phyloP scores from a whole-genome alignment of 2,888 invertebrate species.

The Stegophylla sp. region DNA sequence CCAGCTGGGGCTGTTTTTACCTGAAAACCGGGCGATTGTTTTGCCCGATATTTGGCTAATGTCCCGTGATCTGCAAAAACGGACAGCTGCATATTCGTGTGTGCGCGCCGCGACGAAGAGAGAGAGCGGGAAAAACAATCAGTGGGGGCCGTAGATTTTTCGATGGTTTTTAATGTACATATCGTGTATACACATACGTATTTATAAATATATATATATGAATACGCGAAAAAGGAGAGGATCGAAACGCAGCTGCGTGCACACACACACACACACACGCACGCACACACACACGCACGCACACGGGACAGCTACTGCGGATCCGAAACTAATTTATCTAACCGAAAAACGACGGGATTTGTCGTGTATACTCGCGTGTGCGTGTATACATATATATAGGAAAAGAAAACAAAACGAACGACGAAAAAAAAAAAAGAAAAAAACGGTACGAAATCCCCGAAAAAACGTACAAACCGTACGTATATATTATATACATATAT shows the following conservation, averaged over 20 bases:
- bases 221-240: slow-evolving; percentile 18
- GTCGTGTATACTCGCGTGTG: neutral
- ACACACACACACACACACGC: neutral
- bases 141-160: slow-evolving; percentile 49
- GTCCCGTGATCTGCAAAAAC: slow-evolving; percentile 58
- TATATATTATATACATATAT: too few species aligned
- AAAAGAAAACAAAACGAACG: neutral
- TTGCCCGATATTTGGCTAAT: slow-evolving; percentile 59
- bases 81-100: slow-evolving; percentile 41
- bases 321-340: slow-evolving; percentile 59
- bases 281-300: neutral
- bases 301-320: slow-evolving; percentile 19
- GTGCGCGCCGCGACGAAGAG: neutral
- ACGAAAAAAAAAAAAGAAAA: neutral
- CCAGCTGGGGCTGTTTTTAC: slow-evolving; percentile 57
- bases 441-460: neutral
- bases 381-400: too few species aligned
- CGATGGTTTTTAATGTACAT: slow-evolving; percentile 39
- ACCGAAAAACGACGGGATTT: slow-evolving; percentile 53
- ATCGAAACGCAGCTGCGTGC: slow-evolving; percentile 43
- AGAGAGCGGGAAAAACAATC: slow-evolving; percentile 54
- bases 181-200: too few species aligned
- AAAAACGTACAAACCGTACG: neutral
- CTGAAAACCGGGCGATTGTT: slow-evolving; percentile 57
- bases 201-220: neutral